These are phyloP conservation scores for Saccopteryx leptura DNA, from an alignment of 2,113 vertebrate species.

Conservation along the genomic window DNA sequence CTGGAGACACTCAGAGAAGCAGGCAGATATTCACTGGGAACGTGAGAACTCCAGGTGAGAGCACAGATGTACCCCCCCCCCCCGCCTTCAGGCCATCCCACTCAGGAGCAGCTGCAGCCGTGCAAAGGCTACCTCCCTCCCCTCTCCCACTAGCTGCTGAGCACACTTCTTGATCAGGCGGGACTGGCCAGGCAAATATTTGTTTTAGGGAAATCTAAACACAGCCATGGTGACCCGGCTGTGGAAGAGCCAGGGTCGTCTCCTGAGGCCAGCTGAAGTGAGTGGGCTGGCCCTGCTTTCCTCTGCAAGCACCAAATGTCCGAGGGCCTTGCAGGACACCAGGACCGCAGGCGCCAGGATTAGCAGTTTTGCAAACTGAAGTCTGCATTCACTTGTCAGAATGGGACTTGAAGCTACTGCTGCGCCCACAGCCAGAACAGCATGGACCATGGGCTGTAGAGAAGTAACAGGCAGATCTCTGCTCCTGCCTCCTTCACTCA, in stretches of 20 bases:
- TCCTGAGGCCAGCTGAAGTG: background rate
- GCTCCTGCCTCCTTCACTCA: too few species aligned
- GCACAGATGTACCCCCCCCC: fast-evolving
- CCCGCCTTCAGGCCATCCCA: background rate
- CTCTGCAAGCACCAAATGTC: fast-evolving
- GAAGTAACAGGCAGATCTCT: too few species aligned
- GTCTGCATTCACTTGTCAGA: background rate
- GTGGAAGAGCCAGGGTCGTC: background rate
- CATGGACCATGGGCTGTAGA: background rate
- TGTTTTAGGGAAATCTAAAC: slow-evolving; percentile 76
- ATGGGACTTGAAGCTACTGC: background rate
- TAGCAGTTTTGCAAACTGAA: background rate
- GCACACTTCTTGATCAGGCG: background rate
- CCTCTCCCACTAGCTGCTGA: background rate
- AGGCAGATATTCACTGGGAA: background rate
- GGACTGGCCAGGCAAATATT: slow-evolving; percentile 71
- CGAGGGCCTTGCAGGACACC: background rate
- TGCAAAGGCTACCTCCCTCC: too few species aligned
- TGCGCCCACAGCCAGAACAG: background rate
- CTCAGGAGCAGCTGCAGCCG: background rate
- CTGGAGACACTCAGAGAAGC: background rate
- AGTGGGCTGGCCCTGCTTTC: background rate
- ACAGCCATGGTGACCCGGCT: background rate
- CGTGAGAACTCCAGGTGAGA: background rate
- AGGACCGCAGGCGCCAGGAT: background rate